Base-by-base conservation (phyloP, 2,113 vertebrate genomes). In the Garra rufa region DNA sequence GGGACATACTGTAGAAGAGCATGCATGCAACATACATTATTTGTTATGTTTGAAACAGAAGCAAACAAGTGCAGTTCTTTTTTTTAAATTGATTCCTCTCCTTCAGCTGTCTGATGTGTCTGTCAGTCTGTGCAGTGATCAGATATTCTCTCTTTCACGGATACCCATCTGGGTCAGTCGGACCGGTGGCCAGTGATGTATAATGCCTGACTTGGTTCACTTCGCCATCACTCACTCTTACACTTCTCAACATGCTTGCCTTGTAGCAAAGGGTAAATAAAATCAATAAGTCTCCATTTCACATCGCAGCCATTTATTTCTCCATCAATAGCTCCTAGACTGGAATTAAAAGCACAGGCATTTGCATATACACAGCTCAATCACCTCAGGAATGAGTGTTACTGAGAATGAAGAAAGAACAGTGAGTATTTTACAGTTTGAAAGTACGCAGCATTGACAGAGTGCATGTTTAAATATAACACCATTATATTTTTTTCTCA, bases 221-320 rank as follows among this genome's bases (percentile, higher is more conserved):
- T 88, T 82, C 83, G 85, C 83, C 76, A 85, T 92, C 84, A 90
- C 67, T 92, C 85, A 83, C 46, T 24, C 34, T 79, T 83, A 87
- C 81, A 63, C 83, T 84, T 77, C 81, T 89, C 87, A 85, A 80
- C 61, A 88, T 55, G 85, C 85, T 89, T 89, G 63, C 14, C 82
- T 46, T 83, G 76, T 57, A 82, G 61, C 59, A 87, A 46, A 89
- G 81, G 73, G 73, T 52, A 52, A 52, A 79, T 76, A 86, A 91
- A 93, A 93, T 91, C 85, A 92, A 91, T 93, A 86, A 0, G 0
- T 70, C 86, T 87, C 63, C 69, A 92, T 83, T 90, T 85, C 91
- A 88, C 89, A 89, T 87, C 26, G 1, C 76, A 83, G 44, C 71
- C n/a, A 89, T 89, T 89, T 87, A 87, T 87, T 89, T 89, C 87